A percentile compares a stretch with the other conserved stretches of the same genome.
Conservation (phyloP, 2,797 vertebrate genomes). For the Luscinia megarhynchos region DNA sequence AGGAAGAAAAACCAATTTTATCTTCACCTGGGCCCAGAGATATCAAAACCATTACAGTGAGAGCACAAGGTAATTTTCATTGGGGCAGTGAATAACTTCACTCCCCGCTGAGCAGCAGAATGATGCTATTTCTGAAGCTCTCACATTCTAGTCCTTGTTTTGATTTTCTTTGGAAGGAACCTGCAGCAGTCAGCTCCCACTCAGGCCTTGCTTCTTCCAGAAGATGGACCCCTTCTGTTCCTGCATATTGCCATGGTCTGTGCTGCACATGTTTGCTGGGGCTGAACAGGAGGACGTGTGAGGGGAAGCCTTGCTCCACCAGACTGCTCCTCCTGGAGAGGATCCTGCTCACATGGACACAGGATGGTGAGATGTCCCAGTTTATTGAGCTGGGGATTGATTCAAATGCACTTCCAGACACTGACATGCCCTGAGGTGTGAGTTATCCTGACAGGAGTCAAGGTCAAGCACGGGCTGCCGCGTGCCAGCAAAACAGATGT, state of each 20-base stretch:
- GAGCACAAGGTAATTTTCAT: background rate
- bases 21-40: background rate
- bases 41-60: background rate
- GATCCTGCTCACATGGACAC: background rate
- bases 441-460: slow-evolving; percentile 2
- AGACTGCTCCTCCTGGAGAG: background rate
- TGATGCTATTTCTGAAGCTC: background rate
- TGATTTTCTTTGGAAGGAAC: slow-evolving; percentile 3
- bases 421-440: background rate
- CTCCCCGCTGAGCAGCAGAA: background rate
- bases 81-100: background rate
- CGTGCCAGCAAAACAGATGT: background rate
- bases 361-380: background rate
- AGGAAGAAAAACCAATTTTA: background rate
- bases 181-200: background rate
- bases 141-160: background rate
- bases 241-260: background rate
- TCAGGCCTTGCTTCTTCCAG: background rate
- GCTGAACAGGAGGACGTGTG: background rate
- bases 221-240: slow-evolving; percentile 36
- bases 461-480: background rate
- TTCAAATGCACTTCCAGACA: background rate
- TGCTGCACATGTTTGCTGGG: background rate
- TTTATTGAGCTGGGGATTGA: background rate
- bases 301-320: background rate